These are phyloP conservation scores for Notiomystis cincta DNA, from an alignment of 2,113 vertebrate genomes.

Conservation along the genomic window DNA sequence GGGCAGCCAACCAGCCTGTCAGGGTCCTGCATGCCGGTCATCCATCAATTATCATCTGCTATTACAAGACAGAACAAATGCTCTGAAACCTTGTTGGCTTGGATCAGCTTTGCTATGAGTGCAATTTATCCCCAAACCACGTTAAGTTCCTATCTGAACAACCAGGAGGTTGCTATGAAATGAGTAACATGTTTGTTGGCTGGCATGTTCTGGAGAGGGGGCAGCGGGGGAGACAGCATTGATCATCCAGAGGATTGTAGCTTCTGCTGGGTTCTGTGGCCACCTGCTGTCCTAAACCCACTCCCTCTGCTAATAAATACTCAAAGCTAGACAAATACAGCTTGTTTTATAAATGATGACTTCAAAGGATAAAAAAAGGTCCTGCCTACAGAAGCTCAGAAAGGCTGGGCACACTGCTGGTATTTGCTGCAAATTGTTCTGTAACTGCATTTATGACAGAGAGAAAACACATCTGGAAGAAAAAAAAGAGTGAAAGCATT, in stretches of 20 bases:
- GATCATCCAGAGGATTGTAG: conserved; percentile 14
- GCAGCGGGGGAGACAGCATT: background rate
- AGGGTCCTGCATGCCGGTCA: conserved; percentile 77
- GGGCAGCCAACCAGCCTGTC: conserved; percentile 91
- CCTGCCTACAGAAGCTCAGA: background rate
- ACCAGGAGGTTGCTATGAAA: conserved; percentile 27
- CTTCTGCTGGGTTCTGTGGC: conserved; percentile 34
- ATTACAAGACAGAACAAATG: conserved; percentile 76
- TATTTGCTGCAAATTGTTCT: background rate
- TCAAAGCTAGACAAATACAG: background rate
- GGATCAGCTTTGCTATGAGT: conserved; percentile 56
- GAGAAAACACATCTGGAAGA: background rate
- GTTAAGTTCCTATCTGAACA: conserved; percentile 52
- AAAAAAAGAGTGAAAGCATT: background rate
- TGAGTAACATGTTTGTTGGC: conserved; percentile 38
- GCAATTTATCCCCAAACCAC: conserved; percentile 59
- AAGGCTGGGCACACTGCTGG: background rate
- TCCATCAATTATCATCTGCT: conserved; percentile 98
- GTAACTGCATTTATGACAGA: background rate
- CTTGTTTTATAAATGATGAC: background rate
- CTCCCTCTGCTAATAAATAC: conserved; percentile 1
- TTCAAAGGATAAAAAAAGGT: background rate
- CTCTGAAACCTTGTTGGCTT: conserved; percentile 78
- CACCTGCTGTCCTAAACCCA: background rate
- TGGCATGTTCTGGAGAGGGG: background rate